Evolutionary conservation across 2,888 invertebrate species (phyloP), one percentile per base, ranked within the genome.

Genomic region (Drosophila dives): DNA sequence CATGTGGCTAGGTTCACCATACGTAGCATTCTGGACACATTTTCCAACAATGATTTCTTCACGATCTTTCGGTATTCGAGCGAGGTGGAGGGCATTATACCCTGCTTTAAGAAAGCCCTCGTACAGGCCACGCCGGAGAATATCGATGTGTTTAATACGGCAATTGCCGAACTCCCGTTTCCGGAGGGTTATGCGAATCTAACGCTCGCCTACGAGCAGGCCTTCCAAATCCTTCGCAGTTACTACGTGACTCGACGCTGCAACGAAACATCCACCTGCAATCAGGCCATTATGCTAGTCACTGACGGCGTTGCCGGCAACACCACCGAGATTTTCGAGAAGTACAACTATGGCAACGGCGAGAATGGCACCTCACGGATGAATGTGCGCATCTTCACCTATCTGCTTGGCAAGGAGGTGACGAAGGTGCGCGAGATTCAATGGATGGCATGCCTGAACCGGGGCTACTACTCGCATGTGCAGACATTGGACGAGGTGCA

Each of bases 1-100:
- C 95, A 95, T 83, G 95, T 96, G 40, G 98, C 98, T 17, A 95
- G 96, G 86, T 96, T 97, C 89, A 99, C 99, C 1, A 96, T 99
- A 29, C 94, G 95, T 68, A 96, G 97, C 48, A 96, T 99, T 70
- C 93, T 99, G 85, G 97, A 98, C 74, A 99, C 99, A 0, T 95
- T 99, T 56, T 98, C 98, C 10, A 99, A 99, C 92, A 99, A 99
- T 92, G 99, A 99, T 93, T 99, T 97, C 92, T 97, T 99, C 65
- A 99, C 99, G 88, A 96, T 99, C 34, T 95, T 97, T 84, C 95
- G 95, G 91, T 97, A 96, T 86, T 97, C 97, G 82, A 95, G 96
- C 49, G 94, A 93, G 0, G 95, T 96, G 0, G 92, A 94, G 10
- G 96, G 96, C 84, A 95, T 98, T 7, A 97, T 99, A 33, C 94